Conservation (phyloP, 2,113 vertebrate species). For the Tonatia bakeri region DNA sequence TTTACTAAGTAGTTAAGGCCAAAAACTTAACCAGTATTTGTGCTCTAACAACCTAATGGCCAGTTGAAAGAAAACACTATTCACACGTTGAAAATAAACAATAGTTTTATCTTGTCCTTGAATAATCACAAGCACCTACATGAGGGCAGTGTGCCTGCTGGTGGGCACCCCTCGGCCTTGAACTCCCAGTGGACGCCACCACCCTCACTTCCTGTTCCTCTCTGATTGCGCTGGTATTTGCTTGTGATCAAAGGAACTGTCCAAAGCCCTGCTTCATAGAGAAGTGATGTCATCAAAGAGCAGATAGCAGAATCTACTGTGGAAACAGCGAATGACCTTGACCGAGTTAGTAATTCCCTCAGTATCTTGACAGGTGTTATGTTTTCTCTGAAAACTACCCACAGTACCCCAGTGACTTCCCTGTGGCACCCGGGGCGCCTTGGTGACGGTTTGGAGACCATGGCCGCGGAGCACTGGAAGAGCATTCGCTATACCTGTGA, state of each 20-base stretch:
- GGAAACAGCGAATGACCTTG: neutral
- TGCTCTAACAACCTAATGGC: neutral
- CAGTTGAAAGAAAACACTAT: neutral
- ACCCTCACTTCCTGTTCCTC: neutral
- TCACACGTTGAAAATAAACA: neutral
- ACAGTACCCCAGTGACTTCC: too few relatives aligned
- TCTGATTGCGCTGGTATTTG: neutral
- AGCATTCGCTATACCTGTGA: neutral
- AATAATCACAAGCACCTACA: neutral
- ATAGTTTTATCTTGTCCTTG: neutral
- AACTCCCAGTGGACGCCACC: neutral
- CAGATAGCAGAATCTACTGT: too few relatives aligned
- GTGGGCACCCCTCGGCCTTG: neutral
- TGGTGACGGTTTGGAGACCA: neutral
- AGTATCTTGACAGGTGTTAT: fast-evolving
- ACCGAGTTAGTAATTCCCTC: neutral
- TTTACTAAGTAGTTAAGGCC: neutral
- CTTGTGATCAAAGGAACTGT: neutral
- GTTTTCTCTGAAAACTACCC: neutral
- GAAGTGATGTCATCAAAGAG: neutral
- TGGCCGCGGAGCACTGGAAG: fast-evolving
- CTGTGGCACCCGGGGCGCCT: fast-evolving
- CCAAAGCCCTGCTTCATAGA: neutral
- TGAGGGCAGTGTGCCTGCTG: neutral
- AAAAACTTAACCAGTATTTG: neutral